Base-by-base conservation (phyloP, 2,797 vertebrate species). In the Carduelis carduelis region DNA sequence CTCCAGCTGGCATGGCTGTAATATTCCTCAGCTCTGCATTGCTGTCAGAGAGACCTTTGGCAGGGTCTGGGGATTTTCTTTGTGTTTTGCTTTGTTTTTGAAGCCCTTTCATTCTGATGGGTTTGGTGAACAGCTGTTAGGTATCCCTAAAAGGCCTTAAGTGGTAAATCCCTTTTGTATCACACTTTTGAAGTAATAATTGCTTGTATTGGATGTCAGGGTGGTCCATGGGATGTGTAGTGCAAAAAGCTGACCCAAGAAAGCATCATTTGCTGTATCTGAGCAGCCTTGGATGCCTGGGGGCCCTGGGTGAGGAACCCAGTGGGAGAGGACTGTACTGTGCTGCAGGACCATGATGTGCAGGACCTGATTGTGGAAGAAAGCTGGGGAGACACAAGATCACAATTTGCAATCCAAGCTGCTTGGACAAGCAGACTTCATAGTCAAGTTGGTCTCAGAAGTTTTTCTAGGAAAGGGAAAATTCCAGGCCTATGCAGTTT, bases 151-250 rank as follows among this genome's bases (percentile, higher is more conserved):
- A 95, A 75, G 64, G 82, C 89, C 92, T 88, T 83, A 94, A 77
- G 47, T 78, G 81, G 32, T 71, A 75, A 87, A 93, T 79, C 66
- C 30, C 52, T 84, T 91, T 76, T 69, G 37, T 91, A 60, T 85
- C 78, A 77, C 61, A 49, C 50, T 83, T 79, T 70, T 15, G 52
- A 92, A 90, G 53, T 94, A 89, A 83, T 65, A 93, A 75, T 59
- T 87, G 32, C 72, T 95, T 74, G 43, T 70, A 43, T 21, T 83
- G 83, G 78, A 50, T 80, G 82, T 89, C 81, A 70, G 39, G 63
- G 81, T 93, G 66, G 41, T 61, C 72, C 69, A 60, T 9, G 5
- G 34, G 8, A 66, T 17, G 18, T 66, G 39, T 55, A 78, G 53
- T 66, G 60, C 30, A 49, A 92, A 87, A 83, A 41, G 23, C 37